These are phyloP conservation scores for Tragelaphus oryx DNA, from an alignment of 2,797 vertebrate species.

Conservation along the genomic window DNA sequence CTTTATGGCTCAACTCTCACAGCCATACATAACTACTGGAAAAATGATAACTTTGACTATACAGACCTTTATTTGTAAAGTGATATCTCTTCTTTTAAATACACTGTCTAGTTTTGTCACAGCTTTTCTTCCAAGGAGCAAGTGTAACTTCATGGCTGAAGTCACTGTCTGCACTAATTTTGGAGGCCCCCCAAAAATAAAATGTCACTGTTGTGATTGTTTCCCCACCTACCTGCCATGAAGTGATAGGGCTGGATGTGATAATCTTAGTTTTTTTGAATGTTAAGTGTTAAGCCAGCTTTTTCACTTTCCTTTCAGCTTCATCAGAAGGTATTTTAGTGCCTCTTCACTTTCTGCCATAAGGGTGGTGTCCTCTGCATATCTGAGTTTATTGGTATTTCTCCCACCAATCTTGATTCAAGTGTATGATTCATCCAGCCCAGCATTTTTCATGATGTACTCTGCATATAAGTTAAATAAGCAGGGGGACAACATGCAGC, in stretches of 20 bases:
- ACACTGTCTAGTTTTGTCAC: not conserved
- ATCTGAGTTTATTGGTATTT: not conserved
- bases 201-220: not conserved
- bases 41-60: not conserved
- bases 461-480: not conserved
- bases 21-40: not conserved
- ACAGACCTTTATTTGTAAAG: not conserved
- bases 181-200: rapidly evolving
- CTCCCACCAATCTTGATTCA: not conserved
- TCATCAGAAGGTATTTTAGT: not conserved
- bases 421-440: not conserved
- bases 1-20: not conserved
- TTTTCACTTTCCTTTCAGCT: not conserved
- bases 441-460: not conserved
- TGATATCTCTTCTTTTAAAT: not conserved
- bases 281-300: not conserved
- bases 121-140: not conserved
- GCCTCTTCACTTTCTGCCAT: not conserved
- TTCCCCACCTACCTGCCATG: not conserved
- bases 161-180: not conserved
- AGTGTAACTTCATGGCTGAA: not conserved
- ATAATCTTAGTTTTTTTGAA: not conserved
- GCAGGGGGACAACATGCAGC: not conserved
- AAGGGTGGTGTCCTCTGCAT: not conserved
- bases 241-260: not conserved